Percentiles rank a stretch among this genome's conserved stretches.
Evolutionary conservation across 2,888 invertebrate species (phyloP).

Genomic region (Polymixis flavicincta): DNA sequence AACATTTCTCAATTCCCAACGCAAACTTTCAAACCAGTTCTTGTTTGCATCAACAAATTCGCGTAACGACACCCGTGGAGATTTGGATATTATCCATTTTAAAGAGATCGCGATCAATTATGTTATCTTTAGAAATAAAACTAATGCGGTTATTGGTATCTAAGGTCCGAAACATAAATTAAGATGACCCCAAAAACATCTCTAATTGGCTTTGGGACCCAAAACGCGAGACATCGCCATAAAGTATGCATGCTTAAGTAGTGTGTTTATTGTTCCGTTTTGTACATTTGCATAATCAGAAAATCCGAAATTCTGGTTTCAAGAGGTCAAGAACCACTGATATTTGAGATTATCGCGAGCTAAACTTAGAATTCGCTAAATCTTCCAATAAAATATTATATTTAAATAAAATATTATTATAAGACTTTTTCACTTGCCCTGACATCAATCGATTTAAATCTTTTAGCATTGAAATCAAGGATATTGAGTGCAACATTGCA

Average conservation of each 20-base stretch:
- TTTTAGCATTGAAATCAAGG: background rate
- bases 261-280: slow-evolving; percentile 28
- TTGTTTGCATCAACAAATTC: slow-evolving; percentile 3
- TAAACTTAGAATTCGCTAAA: slow-evolving; percentile 17
- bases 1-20: background rate
- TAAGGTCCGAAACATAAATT: background rate
- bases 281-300: slow-evolving; percentile 45
- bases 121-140: background rate
- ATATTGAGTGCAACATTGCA: slow-evolving; percentile 2
- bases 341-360: slow-evolving; percentile 11
- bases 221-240: slow-evolving; percentile 21
- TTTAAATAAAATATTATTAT: background rate
- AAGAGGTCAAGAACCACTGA: slow-evolving; percentile 48
- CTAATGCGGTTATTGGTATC: background rate
- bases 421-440: background rate
- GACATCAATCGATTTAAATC: background rate
- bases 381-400: background rate
- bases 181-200: slow-evolving; percentile 6
- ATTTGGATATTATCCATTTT: background rate
- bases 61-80: background rate
- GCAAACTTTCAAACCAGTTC: slow-evolving; percentile 14
- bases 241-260: slow-evolving; percentile 30
- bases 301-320: slow-evolving; percentile 40
- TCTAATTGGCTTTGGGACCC: slow-evolving; percentile 15
- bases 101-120: slow-evolving; percentile 4